A percentile compares a stretch with the other conserved stretches of the same genome.
phyloP scores from a whole-genome alignment of 2,888 invertebrate genomes.

The Cheilosia pagana region DNA sequence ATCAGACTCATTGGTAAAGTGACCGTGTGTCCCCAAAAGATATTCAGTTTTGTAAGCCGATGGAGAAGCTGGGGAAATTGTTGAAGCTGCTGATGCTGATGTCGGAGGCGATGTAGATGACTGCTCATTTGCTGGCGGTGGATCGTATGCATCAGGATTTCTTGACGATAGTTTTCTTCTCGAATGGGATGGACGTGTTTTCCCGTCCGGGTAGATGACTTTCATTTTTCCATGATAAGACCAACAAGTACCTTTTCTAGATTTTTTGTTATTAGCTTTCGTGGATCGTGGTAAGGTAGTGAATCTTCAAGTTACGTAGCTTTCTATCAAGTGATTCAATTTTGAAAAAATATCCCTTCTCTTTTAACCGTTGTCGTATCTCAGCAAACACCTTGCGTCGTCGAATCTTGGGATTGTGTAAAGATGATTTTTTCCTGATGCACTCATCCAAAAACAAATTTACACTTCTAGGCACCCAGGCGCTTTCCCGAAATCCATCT shows the following conservation, averaged over 20 bases:
- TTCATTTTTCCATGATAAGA: conserved; percentile 59
- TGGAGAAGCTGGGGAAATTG: neutral
- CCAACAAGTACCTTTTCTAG: conserved; percentile 25
- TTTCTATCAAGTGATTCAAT: conserved; percentile 53
- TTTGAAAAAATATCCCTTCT: conserved; percentile 44
- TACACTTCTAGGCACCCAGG: conserved; percentile 42
- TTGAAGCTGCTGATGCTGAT: neutral
- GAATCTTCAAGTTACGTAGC: conserved; percentile 53
- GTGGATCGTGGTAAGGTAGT: conserved; percentile 26
- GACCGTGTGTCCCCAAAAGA: neutral
- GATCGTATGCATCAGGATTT: neutral
- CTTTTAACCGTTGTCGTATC: conserved; percentile 35
- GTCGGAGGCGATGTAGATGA: neutral
- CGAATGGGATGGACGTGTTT: neutral
- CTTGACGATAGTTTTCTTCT: neutral
- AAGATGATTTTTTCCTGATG: conserved; percentile 32
- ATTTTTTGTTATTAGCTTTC: conserved; percentile 18
- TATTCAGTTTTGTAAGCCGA: neutral
- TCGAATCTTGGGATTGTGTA: conserved; percentile 39
- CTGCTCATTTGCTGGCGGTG: neutral
- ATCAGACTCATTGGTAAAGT: neutral
- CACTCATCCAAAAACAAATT: conserved; percentile 60
- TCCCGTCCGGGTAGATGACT: conserved; percentile 35
- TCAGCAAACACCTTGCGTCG: conserved; percentile 31
- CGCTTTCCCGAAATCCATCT: conserved; percentile 33